phyloP scores from a whole-genome alignment of 2,888 invertebrate species.

The Cartodere bifasciata region DNA sequence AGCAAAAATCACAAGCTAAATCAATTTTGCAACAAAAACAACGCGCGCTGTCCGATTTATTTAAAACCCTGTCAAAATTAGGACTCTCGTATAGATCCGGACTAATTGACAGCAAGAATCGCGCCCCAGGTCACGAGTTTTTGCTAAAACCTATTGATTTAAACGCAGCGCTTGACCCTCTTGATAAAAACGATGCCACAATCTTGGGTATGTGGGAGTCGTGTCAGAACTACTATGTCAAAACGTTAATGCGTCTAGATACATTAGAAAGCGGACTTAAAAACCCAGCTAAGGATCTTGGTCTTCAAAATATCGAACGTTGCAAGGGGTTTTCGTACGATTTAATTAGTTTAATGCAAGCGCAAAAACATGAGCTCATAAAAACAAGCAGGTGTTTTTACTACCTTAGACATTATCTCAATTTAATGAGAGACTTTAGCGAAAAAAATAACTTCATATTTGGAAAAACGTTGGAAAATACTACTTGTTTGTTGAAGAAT shows the following conservation, averaged over 20 bases:
- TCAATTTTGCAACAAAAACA: constrained; percentile 75
- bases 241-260: constrained; percentile 55
- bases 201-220: constrained; percentile 53
- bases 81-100: constrained; percentile 78
- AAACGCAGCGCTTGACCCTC: constrained; percentile 40
- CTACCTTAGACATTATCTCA: constrained; percentile 41
- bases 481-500: constrained; percentile 40
- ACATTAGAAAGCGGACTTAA: constrained; percentile 47
- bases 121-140: constrained; percentile 46
- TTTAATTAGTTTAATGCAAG: constrained; percentile 53
- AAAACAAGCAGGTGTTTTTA: constrained; percentile 44
- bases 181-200: constrained; percentile 37
- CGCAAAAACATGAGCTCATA: constrained; percentile 50
- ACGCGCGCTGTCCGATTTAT: constrained; percentile 73
- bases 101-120: constrained; percentile 43
- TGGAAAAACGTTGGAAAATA: constrained; percentile 29
- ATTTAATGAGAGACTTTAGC: constrained; percentile 28
- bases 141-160: constrained; percentile 60
- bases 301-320: constrained; percentile 67
- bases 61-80: constrained; percentile 59
- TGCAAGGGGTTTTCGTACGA: constrained; percentile 77
- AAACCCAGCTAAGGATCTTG: constrained; percentile 66
- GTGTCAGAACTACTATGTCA: constrained; percentile 62
- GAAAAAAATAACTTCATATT: constrained; percentile 23
- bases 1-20: constrained; percentile 68